phyloP scores from a whole-genome alignment of 1,140 invertebrate species.

The Brachionus rotundiformis region DNA sequence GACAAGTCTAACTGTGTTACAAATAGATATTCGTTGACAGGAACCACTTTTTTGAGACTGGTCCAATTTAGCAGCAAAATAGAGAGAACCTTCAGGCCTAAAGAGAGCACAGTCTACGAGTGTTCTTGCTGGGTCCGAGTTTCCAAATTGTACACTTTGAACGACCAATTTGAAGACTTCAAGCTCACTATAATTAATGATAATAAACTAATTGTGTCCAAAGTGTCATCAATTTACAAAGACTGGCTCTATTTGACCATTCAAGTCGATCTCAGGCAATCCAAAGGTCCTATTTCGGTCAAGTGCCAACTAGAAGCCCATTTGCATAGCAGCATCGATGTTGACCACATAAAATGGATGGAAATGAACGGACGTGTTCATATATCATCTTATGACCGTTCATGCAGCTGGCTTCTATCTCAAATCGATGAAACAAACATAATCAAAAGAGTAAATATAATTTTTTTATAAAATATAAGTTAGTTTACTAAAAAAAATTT shows the following conservation, averaged over 20 bases:
- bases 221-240: neutral
- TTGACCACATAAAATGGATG: slow-evolving; percentile 27
- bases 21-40: neutral
- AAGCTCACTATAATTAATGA: neutral
- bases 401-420: neutral
- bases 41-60: neutral
- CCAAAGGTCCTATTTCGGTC: neutral
- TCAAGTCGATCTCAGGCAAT: neutral
- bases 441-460: slow-evolving; percentile 13
- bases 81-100: neutral
- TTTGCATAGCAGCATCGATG: neutral
- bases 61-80: slow-evolving; percentile 4
- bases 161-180: slow-evolving; percentile 7
- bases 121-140: slow-evolving; percentile 3
- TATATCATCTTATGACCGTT: neutral
- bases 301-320: neutral
- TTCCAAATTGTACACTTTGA: neutral
- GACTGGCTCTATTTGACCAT: slow-evolving; percentile 15
- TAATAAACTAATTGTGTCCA: slow-evolving; percentile 11
- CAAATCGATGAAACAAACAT: slow-evolving; percentile 13
- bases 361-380: neutral
- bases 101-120: neutral
- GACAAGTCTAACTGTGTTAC: neutral
- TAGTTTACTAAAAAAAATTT: slow-evolving; percentile 20
- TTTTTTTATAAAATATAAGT: no score